These are phyloP conservation scores for Microhierax caerulescens DNA, from an alignment of 2,797 vertebrate species.

Conservation along the genomic window DNA sequence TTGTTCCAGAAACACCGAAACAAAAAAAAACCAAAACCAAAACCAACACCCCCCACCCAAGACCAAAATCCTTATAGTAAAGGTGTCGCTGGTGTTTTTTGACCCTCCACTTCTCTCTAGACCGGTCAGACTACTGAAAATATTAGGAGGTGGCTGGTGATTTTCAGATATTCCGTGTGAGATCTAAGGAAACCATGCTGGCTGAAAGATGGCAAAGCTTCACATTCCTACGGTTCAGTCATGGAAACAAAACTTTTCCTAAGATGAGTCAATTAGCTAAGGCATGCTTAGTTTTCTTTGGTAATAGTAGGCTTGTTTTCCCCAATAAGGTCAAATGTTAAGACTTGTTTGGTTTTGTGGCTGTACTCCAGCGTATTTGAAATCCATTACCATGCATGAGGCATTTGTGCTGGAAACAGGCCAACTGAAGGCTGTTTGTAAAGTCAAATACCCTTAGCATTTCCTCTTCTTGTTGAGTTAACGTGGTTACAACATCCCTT, in stretches of 20 bases:
- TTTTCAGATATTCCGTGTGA: conserved; percentile 24
- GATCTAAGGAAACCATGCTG: conserved; percentile 46
- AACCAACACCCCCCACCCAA: too few species aligned
- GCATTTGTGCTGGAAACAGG: background rate
- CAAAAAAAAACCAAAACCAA: background rate
- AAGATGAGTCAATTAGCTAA: conserved; percentile 77
- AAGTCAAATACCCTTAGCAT: background rate
- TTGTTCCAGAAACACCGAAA: background rate
- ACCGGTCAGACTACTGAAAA: background rate
- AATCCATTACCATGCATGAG: conserved; percentile 40
- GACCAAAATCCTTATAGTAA: background rate
- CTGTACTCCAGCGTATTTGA: conserved; percentile 40
- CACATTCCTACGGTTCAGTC: conserved; percentile 76
- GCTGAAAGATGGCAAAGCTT: conserved; percentile 53
- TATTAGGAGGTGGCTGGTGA: background rate
- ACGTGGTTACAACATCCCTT: background rate
- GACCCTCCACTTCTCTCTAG: background rate
- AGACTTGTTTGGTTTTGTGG: conserved; percentile 69
- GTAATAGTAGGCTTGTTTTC: conserved; percentile 75
- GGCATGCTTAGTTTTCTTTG: conserved; percentile 76
- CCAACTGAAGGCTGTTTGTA: background rate
- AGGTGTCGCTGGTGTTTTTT: background rate
- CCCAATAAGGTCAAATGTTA: conserved; percentile 79
- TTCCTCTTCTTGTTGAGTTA: background rate
- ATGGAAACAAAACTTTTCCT: conserved; percentile 72